phyloP scores from a whole-genome alignment of 1,140 invertebrate genomes.

The Neodiprion pinetum region DNA sequence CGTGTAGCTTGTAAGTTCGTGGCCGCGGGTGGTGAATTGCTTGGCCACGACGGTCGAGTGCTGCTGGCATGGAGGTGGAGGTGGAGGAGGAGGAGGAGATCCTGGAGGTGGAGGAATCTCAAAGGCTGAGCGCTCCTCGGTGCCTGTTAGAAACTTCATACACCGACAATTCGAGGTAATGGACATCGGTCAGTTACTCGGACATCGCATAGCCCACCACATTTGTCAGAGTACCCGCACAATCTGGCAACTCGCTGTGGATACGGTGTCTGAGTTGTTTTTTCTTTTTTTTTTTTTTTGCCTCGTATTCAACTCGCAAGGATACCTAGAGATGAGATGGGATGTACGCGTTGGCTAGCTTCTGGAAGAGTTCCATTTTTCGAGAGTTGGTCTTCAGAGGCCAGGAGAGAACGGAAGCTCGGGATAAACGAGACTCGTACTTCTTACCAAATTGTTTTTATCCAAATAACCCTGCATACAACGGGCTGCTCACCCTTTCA shows the following conservation, averaged over 20 bases:
- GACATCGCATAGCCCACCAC: background rate
- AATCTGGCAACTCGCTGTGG: background rate
- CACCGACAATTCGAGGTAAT: background rate
- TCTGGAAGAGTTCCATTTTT: too few species aligned
- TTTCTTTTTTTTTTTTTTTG: background rate
- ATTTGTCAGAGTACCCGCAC: background rate
- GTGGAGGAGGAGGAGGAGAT: background rate
- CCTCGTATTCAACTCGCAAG: background rate
- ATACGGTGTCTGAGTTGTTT: too few species aligned
- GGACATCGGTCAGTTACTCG: constrained; percentile 1
- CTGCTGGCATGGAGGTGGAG: too few species aligned
- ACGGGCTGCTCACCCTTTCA: background rate
- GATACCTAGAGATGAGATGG: too few species aligned
- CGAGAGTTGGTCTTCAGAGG: too few species aligned
- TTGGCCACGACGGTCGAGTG: background rate
- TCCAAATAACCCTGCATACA: too few species aligned
- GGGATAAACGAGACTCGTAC: too few species aligned
- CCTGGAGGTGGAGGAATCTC: background rate
- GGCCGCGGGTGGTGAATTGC: constrained; percentile 10
- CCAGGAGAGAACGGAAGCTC: too few species aligned
- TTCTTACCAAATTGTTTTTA: too few species aligned
- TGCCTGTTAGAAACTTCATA: background rate
- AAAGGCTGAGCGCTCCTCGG: background rate
- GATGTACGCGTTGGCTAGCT: too few species aligned
- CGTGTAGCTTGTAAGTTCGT: constrained; percentile 11